Percentiles rank a stretch among this genome's conserved stretches.
These are phyloP conservation scores for Apamea crenata DNA, from an alignment of 2,888 invertebrate genomes.

Conservation along the genomic window DNA sequence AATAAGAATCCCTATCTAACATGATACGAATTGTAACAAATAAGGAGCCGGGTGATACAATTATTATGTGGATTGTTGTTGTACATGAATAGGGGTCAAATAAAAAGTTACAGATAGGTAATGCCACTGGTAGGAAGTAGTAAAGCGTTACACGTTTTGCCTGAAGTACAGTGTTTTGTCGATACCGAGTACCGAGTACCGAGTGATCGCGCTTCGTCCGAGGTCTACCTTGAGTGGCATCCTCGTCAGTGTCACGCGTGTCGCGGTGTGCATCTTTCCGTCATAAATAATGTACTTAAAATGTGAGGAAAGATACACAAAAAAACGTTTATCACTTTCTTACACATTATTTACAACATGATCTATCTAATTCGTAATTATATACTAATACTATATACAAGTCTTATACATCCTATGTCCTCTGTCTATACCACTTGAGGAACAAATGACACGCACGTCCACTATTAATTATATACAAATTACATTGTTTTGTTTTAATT, in stretches of 20 bases:
- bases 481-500: slow-evolving; percentile 20
- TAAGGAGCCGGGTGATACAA: not conserved
- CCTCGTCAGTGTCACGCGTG: not conserved
- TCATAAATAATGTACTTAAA: slow-evolving; percentile 21
- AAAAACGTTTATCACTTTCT: slow-evolving; percentile 51
- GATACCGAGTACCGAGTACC: not conserved
- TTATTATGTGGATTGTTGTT: not conserved
- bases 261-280: slow-evolving; percentile 2
- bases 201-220: not conserved
- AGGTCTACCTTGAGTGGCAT: not conserved
- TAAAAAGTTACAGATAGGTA: slow-evolving; percentile 1
- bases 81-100: not conserved
- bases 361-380: slow-evolving; percentile 56
- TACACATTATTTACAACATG: slow-evolving; percentile 63
- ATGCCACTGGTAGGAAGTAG: slow-evolving; percentile 1
- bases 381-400: slow-evolving; percentile 52
- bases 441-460: not conserved
- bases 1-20: slow-evolving; percentile 41
- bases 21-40: slow-evolving; percentile 28
- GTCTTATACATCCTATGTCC: slow-evolving; percentile 23
- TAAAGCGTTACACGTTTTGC: not conserved
- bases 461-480: slow-evolving; percentile 33
- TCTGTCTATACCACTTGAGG: slow-evolving; percentile 4
- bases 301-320: slow-evolving; percentile 38
- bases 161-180: too few relatives aligned